Percentiles rank a stretch among this genome's conserved stretches.
These are phyloP conservation scores for Indicator indicator DNA, from an alignment of 2,113 vertebrate genomes.

Conservation along the genomic window DNA sequence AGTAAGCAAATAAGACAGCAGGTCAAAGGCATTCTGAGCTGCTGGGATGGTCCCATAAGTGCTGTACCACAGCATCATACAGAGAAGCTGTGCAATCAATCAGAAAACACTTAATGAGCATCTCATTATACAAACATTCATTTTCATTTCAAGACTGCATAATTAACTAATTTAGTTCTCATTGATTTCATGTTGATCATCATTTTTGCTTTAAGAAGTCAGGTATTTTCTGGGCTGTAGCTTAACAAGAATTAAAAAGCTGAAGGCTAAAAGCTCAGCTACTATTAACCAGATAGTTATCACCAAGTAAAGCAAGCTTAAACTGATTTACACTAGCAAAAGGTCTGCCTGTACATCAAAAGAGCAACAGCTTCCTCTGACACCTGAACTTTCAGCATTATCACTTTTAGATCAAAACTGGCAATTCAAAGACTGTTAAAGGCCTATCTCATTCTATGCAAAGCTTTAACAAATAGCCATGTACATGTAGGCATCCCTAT, in stretches of 20 bases:
- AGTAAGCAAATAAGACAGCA: conserved; percentile 72
- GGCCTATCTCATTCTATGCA: not conserved
- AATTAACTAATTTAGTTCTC: conserved; percentile 58
- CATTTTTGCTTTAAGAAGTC: conserved; percentile 17
- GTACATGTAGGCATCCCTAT: not conserved
- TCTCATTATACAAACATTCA: conserved; percentile 43
- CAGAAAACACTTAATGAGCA: conserved; percentile 59
- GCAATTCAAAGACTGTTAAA: not conserved
- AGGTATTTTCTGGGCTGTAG: conserved; percentile 37
- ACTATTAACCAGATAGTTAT: not conserved
- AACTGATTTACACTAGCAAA: not conserved
- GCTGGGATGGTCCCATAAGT: conserved; percentile 75
- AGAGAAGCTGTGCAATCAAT: conserved; percentile 79
- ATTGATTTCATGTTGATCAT: conserved; percentile 39
- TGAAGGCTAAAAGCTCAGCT: not conserved
- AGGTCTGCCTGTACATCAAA: not conserved
- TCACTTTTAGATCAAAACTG: not conserved
- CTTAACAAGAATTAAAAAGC: conserved; percentile 9
- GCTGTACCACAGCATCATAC: conserved; percentile 80
- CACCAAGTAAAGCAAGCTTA: not conserved
- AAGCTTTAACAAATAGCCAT: not conserved
- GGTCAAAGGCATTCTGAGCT: conserved; percentile 77
- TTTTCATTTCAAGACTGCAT: conserved; percentile 57
- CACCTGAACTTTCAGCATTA: not conserved
- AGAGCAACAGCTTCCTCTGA: not conserved